These are phyloP conservation scores for Oxyura jamaicensis DNA, from an alignment of 2,113 vertebrate species.

Conservation along the genomic window DNA sequence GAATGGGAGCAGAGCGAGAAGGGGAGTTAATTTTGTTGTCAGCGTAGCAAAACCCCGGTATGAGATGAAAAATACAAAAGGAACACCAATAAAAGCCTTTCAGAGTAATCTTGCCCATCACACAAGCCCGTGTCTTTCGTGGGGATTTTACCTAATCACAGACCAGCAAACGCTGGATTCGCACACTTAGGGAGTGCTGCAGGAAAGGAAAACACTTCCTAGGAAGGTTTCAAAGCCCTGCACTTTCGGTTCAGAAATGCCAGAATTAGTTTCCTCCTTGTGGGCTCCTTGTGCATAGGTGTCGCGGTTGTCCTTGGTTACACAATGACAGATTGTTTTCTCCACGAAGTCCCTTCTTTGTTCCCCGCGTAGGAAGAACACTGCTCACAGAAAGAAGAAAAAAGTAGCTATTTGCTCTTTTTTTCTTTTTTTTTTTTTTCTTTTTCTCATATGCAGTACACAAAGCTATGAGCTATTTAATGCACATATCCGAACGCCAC, in stretches of 20 bases:
- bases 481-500: neutral
- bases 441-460: neutral
- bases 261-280: neutral
- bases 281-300: neutral
- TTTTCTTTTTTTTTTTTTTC: neutral
- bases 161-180: neutral
- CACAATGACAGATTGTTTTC: neutral
- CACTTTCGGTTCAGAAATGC: neutral
- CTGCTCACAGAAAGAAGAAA: neutral
- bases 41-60: neutral
- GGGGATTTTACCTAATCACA: neutral
- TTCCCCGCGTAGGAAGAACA: neutral
- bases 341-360: neutral
- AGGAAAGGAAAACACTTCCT: accelerated
- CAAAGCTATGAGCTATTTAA: neutral
- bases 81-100: neutral
- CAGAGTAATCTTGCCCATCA: neutral
- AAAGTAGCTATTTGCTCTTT: neutral
- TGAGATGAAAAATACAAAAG: neutral
- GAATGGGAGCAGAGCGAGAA: neutral
- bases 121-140: too few relatives aligned
- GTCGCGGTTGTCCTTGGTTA: slow-evolving; percentile 12
- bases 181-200: accelerated
- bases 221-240: neutral
- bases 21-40: neutral